Base-by-base conservation (phyloP, 1,140 invertebrate species). In the Drosophila murphyi region DNA sequence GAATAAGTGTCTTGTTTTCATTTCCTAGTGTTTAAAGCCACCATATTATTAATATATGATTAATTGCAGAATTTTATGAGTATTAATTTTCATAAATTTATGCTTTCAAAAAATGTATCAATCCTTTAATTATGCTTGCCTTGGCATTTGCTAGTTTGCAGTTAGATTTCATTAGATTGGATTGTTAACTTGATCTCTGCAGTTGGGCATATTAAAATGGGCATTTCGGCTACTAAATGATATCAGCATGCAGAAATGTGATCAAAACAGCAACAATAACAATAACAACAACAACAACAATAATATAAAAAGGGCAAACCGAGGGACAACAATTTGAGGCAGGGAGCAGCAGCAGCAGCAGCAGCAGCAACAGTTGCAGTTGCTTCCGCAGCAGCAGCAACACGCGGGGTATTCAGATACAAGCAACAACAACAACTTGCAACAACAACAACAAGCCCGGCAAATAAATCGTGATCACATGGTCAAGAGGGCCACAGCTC, bases 391-490 rank as follows among this genome's bases (percentile, higher is more conserved):
- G 71, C 82, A 75, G 75, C 75, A 86, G 45, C 75, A 78, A 89
- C 83, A 88, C 74, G 70, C 77, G 70, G 76, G 73, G 73, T 80
- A 89, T 83, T 85, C 85, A 83, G 73, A 76, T 75, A 71, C 77
- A 88, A 83, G 78, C 67, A 76, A 72, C 39, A 81, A 45, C 55
- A 69, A 62, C 47, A 79, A 63, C 63, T 70, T 20, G 10, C 43
- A 64, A 35, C 67, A 76, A 70, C 80, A 83, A 82, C 59, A 70
- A 29, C 65, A 52, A 78, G 75, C 47, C 76, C 57, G 85, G 78
- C 76, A 90, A 90, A 92, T 92, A 92, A 92, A 92, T 92, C 90
- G 90, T 92, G 90, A 92, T 92, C 90, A 92, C 80, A 86, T 92
- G 90, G 87, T 90, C 87, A 92, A 90, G 81, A 91, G 81, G 86